These are phyloP conservation scores for Rhombomys opimus DNA, from an alignment of 2,113 vertebrate genomes.

Conservation along the genomic window DNA sequence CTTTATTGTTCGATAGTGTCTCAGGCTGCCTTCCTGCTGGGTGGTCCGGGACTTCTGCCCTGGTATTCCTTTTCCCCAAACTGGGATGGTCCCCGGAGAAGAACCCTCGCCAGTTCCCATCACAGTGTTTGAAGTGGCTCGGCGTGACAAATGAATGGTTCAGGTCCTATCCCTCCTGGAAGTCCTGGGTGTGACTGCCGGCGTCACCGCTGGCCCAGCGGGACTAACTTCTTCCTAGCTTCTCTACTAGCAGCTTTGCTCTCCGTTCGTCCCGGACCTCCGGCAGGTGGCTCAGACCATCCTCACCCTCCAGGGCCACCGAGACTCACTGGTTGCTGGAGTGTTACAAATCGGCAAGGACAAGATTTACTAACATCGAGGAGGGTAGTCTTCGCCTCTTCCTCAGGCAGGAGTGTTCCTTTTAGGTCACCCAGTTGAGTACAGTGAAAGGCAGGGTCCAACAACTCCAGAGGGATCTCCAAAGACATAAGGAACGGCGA, in stretches of 20 bases:
- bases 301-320: background rate
- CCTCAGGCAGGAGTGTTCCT: background rate
- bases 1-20: background rate
- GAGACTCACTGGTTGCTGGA: background rate
- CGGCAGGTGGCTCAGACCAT: background rate
- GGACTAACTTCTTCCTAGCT: too few species aligned
- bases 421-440: background rate
- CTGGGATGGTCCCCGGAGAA: too few species aligned
- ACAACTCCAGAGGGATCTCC: background rate
- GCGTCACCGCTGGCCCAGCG: too few species aligned
- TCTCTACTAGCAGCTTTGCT: background rate
- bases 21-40: background rate
- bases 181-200: too few species aligned
- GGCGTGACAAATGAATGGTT: too few species aligned
- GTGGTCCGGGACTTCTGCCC: too few species aligned
- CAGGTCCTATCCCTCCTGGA: too few species aligned
- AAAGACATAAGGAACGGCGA: too few species aligned
- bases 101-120: too few species aligned
- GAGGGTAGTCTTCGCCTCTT: background rate
- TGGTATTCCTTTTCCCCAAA: too few species aligned
- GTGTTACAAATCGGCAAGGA: background rate
- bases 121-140: too few species aligned
- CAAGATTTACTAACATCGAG: background rate
- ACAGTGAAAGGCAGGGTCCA: background rate
- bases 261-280: background rate